Percentiles rank a stretch among this genome's conserved stretches.
Conservation (phyloP, 2,113 vertebrate genomes). For the Sitta europaea region DNA sequence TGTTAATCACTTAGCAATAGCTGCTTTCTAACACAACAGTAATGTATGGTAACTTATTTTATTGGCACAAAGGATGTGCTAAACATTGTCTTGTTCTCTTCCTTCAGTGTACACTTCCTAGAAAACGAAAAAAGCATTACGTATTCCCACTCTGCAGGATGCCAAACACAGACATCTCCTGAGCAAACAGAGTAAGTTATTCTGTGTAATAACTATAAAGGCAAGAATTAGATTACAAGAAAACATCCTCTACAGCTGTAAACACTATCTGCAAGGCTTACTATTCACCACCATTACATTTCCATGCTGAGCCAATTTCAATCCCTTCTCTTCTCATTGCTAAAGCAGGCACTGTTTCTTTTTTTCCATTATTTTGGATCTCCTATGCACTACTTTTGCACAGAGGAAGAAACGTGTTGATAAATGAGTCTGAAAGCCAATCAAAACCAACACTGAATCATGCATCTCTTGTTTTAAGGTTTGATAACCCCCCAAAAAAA, state of each 20-base stretch:
- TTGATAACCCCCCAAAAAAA: not conserved
- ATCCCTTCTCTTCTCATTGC: not conserved
- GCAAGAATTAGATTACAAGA: slow-evolving; percentile 9
- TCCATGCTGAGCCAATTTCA: not conserved
- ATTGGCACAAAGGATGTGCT: not conserved
- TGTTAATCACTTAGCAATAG: not conserved
- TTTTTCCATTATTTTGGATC: not conserved
- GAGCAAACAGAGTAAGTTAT: slow-evolving; percentile 5
- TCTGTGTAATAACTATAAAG: slow-evolving; percentile 6
- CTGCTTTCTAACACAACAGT: not conserved
- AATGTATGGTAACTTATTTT: not conserved
- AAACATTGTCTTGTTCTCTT: not conserved
- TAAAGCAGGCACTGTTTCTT: not conserved
- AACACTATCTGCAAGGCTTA: slow-evolving; percentile 3
- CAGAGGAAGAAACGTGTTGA: not conserved
- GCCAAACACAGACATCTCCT: not conserved
- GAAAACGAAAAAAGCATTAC: not conserved
- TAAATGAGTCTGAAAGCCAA: not conserved
- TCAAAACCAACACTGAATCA: not conserved
- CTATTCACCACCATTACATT: not conserved
- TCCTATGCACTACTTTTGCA: not conserved
- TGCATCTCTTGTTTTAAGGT: not conserved
- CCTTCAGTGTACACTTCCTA: not conserved
- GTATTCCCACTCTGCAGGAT: not conserved
- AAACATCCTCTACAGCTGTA: slow-evolving; percentile 12